Conservation (phyloP, 2,113 vertebrate genomes). For the Panurus biarmicus region DNA sequence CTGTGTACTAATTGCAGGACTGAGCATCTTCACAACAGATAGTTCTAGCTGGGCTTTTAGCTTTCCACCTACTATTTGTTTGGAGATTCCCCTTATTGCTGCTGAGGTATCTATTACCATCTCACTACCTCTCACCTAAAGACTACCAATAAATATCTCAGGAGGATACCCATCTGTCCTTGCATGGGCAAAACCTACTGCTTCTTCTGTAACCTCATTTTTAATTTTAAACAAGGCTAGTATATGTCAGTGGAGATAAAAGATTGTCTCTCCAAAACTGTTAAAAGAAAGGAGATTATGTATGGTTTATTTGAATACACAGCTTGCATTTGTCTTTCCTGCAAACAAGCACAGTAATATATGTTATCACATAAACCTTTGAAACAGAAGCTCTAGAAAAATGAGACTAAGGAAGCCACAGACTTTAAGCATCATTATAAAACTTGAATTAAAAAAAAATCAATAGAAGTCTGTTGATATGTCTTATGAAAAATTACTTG, state of each 20-base stretch:
- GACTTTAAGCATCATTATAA: constrained; percentile 10
- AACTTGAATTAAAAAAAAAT: constrained; percentile 46
- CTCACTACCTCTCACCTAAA: background rate
- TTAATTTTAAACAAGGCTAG: background rate
- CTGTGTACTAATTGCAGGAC: background rate
- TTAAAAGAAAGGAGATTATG: background rate
- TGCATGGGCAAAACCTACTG: background rate
- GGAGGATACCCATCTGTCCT: background rate
- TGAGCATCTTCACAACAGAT: background rate
- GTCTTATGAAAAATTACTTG: constrained; percentile 48
- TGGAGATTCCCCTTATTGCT: background rate
- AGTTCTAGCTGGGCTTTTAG: background rate
- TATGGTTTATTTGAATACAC: background rate
- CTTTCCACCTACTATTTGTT: background rate
- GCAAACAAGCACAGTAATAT: background rate
- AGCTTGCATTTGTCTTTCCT: background rate
- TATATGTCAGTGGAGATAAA: background rate
- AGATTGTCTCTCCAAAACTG: background rate
- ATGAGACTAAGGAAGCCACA: constrained; percentile 30
- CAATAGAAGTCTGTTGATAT: constrained; percentile 23
- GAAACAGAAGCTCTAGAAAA: constrained; percentile 47
- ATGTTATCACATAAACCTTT: constrained; percentile 24
- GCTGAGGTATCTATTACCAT: background rate
- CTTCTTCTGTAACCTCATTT: background rate
- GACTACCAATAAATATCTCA: background rate